Evolutionary conservation across 1,140 invertebrate genomes (phyloP), one percentile per base, ranked within the genome.

Genomic region (Brachionus asplanchnoidis): DNA sequence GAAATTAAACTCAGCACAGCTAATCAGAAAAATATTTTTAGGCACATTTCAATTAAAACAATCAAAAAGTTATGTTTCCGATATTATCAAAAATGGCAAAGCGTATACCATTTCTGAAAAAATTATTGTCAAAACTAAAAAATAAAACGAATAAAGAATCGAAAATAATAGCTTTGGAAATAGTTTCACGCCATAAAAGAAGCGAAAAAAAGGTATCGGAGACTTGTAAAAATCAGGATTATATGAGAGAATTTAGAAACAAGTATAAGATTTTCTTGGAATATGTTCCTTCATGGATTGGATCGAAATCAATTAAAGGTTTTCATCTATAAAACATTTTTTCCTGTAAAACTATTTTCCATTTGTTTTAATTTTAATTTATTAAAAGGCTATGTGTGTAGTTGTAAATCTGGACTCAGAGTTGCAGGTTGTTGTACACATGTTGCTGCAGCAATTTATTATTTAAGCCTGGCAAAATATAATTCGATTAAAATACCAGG

Each of bases 1-100:
- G 40, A 75, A 75, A 75, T 75, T 75, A 42, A 75, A 44, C 40
- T 40, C 12, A 42, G 70, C 32, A 42, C 17, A 75, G 40, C 40
- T 75, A 23, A 75, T 44, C 17, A 40, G 40, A 44, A 75, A 75
- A 42, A 75, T 75, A 75, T 75, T 75, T 75, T 75, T 75, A 20
- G 70, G 70, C 14, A 75, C 32, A 44, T 75, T 75, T 75, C 70
- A 60, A 60, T 60, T 60, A 75, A 75, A 75, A 20, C 5, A 75
- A 75, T 70, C 66, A 32, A 32, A n/a, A n/a, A 70, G 26, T 36
- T 70, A 70, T 42, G 23, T 70, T 32, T 28, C 23, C 23, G 23
- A 70, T 70, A 70, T 70, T 70, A 40, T 70, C 23, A 70, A 70
- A 70, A 36, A 70, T 32, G 66, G 66, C 26, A 70, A 36, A 70